Conservation (phyloP, 2,113 vertebrate species). For the Thamnaconus septentrionalis region DNA sequence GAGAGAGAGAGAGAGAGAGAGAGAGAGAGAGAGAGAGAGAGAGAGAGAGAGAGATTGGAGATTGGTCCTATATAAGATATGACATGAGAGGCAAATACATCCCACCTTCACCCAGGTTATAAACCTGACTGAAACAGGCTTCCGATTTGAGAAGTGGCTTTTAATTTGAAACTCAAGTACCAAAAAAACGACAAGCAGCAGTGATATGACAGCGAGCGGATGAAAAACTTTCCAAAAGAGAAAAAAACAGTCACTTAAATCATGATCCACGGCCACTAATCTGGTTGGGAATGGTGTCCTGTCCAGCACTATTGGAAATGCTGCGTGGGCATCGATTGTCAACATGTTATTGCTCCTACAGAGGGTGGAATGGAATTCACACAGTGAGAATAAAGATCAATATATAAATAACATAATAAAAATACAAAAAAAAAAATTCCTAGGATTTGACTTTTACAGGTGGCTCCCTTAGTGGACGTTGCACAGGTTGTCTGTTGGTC, state of each 20-base stretch:
- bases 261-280: conserved; percentile 57
- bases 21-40: no score
- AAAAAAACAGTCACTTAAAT: conserved; percentile 50
- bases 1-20: no score
- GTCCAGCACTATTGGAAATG: conserved; percentile 48
- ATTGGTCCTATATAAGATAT: not conserved
- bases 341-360: conserved; percentile 80
- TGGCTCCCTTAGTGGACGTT: conserved; percentile 45
- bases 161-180: conserved; percentile 70
- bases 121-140: conserved; percentile 49
- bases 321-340: conserved; percentile 73
- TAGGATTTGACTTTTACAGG: conserved; percentile 54
- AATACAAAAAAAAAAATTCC: conserved; percentile 45
- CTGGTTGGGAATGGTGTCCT: conserved; percentile 43
- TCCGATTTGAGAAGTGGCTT: conserved; percentile 60
- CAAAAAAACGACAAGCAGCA: conserved; percentile 72
- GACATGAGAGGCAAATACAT: not conserved
- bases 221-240: conserved; percentile 29
- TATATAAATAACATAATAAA: conserved; percentile 27
- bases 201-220: conserved; percentile 63
- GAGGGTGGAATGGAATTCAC: conserved; percentile 61
- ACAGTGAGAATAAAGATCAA: conserved; percentile 41
- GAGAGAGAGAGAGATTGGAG: no score
- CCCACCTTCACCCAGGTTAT: not conserved
- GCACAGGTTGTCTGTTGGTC: conserved; percentile 40